Percentiles rank a stretch among this genome's conserved stretches.
phyloP scores from a whole-genome alignment of 2,888 invertebrate species.

The Drosophila maculinotata region DNA sequence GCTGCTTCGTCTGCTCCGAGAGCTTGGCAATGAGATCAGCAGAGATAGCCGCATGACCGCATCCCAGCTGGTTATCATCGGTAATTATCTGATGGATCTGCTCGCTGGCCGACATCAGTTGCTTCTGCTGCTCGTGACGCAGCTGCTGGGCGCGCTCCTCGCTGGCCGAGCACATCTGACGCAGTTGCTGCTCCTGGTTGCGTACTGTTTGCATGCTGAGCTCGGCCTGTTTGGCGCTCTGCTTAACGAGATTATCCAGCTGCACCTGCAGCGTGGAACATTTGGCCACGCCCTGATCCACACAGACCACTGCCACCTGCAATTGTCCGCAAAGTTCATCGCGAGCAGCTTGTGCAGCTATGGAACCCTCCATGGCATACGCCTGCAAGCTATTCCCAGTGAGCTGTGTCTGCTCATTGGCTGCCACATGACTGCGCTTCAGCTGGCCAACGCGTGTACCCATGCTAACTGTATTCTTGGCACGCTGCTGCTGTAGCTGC shows the following conservation, averaged over 20 bases:
- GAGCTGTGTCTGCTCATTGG: constrained; percentile 33
- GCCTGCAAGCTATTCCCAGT: constrained; percentile 30
- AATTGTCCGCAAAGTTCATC: constrained; percentile 50
- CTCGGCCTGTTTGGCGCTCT: constrained; percentile 54
- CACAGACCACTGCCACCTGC: constrained; percentile 39
- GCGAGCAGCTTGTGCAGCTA: constrained; percentile 41
- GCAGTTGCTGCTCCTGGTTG: constrained; percentile 40
- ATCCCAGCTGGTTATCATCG: constrained; percentile 59
- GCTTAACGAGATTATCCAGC: constrained; percentile 59
- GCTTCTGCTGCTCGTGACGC: constrained; percentile 22
- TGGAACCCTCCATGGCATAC: constrained; percentile 39
- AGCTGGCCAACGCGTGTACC: constrained; percentile 71
- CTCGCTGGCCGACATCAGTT: constrained; percentile 36
- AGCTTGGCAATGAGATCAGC: constrained; percentile 81
- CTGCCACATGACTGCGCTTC: constrained; percentile 42
- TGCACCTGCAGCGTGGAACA: constrained; percentile 67
- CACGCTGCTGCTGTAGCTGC: constrained; percentile 82
- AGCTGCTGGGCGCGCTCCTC: constrained; percentile 38
- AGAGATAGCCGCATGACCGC: constrained; percentile 75
- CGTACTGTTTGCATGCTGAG: constrained; percentile 34
- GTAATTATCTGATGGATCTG: constrained; percentile 49
- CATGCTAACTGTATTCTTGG: constrained; percentile 74
- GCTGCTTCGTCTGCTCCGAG: constrained; percentile 79
- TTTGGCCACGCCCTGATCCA: constrained; percentile 64
- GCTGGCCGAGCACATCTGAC: constrained; percentile 37